These are phyloP conservation scores for Lasius fuliginosus DNA, from an alignment of 2,888 invertebrate genomes.

Conservation along the genomic window DNA sequence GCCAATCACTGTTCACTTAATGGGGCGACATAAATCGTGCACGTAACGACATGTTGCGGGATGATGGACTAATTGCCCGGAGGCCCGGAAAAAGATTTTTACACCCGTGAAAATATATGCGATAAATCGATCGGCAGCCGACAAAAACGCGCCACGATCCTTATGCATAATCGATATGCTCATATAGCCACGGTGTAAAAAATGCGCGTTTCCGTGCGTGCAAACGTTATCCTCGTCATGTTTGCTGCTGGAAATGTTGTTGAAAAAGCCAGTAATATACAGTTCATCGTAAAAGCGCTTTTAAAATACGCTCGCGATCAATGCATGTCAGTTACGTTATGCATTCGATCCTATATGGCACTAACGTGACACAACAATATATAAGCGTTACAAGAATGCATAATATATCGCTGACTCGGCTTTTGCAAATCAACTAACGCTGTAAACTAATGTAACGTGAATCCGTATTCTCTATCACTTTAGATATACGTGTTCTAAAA, in stretches of 20 bases:
- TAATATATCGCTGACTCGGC: conserved; percentile 6
- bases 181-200: background rate
- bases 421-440: background rate
- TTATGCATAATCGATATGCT: conserved; percentile 25
- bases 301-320: background rate
- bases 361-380: background rate
- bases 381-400: conserved; percentile 28
- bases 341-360: background rate
- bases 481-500: background rate
- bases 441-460: conserved; percentile 1
- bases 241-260: conserved; percentile 14
- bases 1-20: conserved; percentile 36
- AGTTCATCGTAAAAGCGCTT: conserved; percentile 6
- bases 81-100: background rate
- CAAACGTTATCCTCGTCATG: background rate
- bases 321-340: background rate
- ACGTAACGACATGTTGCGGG: conserved; percentile 7
- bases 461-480: conserved; percentile 8
- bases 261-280: conserved; percentile 15
- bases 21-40: conserved; percentile 34
- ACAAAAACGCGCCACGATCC: background rate
- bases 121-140: background rate
- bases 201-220: background rate
- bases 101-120: conserved; percentile 15
- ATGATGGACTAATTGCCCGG: conserved; percentile 12